Evolutionary conservation across 1,140 invertebrate species (phyloP).

Genomic region (Sinonovacula constricta): DNA sequence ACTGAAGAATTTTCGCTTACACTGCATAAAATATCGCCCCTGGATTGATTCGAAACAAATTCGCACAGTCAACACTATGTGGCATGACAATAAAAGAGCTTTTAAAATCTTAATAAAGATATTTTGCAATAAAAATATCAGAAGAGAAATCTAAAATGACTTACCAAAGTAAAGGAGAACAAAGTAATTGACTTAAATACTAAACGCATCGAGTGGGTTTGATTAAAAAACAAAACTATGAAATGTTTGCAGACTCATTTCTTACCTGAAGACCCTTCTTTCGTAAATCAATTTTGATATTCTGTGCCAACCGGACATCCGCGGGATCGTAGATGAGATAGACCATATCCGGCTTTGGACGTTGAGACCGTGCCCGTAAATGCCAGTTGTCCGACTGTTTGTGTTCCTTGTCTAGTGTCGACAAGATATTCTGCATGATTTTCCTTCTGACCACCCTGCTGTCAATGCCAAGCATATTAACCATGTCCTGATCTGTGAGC

Average conservation of each 20-base stretch:
- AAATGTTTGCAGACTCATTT: neutral
- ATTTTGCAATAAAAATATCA: no score
- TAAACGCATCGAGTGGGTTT: no score
- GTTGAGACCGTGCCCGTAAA: conserved; percentile 70
- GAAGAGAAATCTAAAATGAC: no score
- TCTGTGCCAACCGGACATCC: conserved; percentile 75
- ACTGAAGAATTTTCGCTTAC: no score
- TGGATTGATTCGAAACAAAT: no score
- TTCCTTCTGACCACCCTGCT: conserved; percentile 75
- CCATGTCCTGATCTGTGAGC: conserved; percentile 76
- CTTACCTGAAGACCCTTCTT: conserved; percentile 75
- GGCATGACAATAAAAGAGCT: no score
- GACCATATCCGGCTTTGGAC: conserved; percentile 70
- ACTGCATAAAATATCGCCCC: no score
- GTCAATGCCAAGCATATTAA: conserved; percentile 73
- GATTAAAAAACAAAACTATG: no score
- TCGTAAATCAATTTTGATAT: conserved; percentile 72
- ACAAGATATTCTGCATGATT: conserved; percentile 76
- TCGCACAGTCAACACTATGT: no score
- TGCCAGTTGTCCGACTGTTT: conserved; percentile 75
- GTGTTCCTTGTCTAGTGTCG: conserved; percentile 74
- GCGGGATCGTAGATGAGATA: conserved; percentile 77
- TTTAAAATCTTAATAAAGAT: no score
- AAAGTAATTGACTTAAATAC: no score
- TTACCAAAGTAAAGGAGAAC: no score